phyloP scores from a whole-genome alignment of 2,113 vertebrate species.

The Rhineura floridana region DNA sequence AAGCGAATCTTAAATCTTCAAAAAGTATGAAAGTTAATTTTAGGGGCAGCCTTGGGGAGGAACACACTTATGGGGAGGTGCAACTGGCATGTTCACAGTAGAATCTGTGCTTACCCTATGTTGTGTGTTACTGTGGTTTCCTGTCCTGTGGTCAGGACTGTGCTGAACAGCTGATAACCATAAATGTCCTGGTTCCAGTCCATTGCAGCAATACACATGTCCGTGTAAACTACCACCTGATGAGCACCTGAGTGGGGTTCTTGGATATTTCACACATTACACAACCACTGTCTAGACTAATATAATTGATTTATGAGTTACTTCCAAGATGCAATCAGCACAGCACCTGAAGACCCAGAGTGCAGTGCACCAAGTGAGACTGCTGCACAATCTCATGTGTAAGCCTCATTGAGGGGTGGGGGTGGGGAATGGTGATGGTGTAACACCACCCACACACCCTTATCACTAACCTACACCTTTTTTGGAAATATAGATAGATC shows the following conservation, averaged over 20 bases:
- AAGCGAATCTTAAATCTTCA: constrained; percentile 69
- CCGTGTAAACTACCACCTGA: not conserved
- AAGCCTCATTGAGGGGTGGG: not conserved
- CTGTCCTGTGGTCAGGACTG: not conserved
- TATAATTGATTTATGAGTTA: not conserved
- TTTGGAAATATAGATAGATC: no score
- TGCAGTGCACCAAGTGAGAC: no score
- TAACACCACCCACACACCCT: no score
- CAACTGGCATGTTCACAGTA: not conserved
- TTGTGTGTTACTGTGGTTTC: not conserved
- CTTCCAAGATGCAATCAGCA: not conserved
- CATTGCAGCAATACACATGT: not conserved
- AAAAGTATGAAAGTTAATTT: constrained; percentile 58
- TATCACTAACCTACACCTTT: no score
- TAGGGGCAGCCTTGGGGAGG: not conserved
- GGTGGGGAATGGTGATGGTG: no score
- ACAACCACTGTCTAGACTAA: no score
- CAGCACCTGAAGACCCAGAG: not conserved
- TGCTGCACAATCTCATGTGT: not conserved
- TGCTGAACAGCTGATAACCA: not conserved
- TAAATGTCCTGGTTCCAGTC: not conserved
- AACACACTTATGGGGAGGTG: not conserved
- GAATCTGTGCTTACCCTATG: no score
- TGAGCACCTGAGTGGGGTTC: not conserved
- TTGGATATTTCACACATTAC: not conserved